These are phyloP conservation scores for Trissolcus brochymenae DNA, from an alignment of 2,888 invertebrate species.

Conservation along the genomic window DNA sequence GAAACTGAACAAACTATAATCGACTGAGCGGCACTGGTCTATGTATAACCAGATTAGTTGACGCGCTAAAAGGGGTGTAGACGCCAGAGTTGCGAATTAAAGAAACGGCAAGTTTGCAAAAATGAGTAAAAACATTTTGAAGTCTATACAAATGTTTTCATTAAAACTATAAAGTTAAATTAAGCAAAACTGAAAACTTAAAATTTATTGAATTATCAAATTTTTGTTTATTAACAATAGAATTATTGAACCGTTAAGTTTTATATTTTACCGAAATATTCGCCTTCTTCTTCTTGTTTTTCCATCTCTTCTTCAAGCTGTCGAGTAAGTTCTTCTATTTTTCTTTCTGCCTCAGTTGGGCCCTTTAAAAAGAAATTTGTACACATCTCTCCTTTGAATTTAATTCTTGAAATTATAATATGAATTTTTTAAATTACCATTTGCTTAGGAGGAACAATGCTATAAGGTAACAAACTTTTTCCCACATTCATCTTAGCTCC, in stretches of 20 bases:
- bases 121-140: no score
- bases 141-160: no score
- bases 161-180: no score
- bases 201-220: not conserved
- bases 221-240: not conserved
- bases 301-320: conserved; percentile 97
- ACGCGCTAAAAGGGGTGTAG: conserved; percentile 32
- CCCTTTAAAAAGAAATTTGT: conserved; percentile 76
- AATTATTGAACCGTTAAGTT: not conserved
- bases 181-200: no score
- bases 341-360: conserved; percentile 94
- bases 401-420: not conserved
- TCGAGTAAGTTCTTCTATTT: conserved; percentile 93
- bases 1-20: conserved; percentile 60
- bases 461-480: conserved; percentile 89
- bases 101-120: not conserved
- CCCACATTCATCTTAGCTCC: conserved; percentile 72
- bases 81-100: conserved; percentile 6
- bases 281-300: conserved; percentile 94
- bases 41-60: conserved; percentile 69
- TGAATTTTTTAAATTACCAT: conserved; percentile 74
- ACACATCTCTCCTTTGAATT: not conserved
- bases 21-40: conserved; percentile 65
- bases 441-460: conserved; percentile 91
- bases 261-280: conserved; percentile 89